phyloP scores from a whole-genome alignment of 1,140 invertebrate species.

The Platyscapa corneri region DNA sequence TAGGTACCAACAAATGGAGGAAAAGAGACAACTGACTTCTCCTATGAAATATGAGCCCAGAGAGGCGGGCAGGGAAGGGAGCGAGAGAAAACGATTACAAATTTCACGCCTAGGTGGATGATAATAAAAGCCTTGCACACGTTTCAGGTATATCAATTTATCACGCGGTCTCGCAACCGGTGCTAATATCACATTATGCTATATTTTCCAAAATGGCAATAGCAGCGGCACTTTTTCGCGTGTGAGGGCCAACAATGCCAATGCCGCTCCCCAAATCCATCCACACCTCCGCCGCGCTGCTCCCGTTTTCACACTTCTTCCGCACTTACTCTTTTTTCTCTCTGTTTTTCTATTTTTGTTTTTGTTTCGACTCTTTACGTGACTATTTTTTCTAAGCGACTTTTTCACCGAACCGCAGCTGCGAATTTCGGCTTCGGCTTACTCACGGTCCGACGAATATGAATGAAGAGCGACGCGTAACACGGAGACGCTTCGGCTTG shows the following conservation, averaged over 20 bases:
- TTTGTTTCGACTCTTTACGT: neutral
- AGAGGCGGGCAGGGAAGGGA: neutral
- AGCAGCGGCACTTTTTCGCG: neutral
- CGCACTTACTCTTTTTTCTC: neutral
- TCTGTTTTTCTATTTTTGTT: neutral
- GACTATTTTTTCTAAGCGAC: neutral
- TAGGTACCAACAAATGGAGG: no score
- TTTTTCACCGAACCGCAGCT: neutral
- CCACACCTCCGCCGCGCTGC: neutral
- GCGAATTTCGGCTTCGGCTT: neutral
- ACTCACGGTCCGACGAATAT: neutral
- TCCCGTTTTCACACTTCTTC: conserved; percentile 11
- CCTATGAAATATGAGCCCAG: no score
- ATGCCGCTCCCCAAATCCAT: neutral
- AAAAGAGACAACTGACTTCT: no score
- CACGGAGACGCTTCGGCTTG: neutral
- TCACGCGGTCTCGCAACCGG: neutral
- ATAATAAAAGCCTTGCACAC: conserved; percentile 26
- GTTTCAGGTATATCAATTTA: conserved; percentile 35
- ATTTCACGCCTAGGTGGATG: neutral
- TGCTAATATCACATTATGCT: conserved; percentile 19
- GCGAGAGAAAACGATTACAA: neutral
- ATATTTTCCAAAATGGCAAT: neutral
- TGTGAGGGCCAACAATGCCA: neutral
- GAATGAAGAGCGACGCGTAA: conserved; percentile 32